phyloP scores from a whole-genome alignment of 2,113 vertebrate species.

The Prunella himalayana region DNA sequence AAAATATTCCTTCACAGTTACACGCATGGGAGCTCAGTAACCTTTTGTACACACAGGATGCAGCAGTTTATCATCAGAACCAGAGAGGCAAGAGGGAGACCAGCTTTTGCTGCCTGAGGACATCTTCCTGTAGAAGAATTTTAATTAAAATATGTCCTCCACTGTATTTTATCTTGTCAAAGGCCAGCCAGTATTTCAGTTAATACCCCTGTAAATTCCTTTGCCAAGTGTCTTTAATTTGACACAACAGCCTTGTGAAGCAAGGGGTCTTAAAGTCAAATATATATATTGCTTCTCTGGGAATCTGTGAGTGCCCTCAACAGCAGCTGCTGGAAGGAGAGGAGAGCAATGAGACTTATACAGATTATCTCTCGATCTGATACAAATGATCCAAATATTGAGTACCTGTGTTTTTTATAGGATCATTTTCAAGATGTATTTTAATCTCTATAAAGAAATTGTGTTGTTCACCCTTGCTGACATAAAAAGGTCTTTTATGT shows the following conservation, averaged over 20 bases:
- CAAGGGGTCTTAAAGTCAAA: not conserved
- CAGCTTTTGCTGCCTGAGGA: not conserved
- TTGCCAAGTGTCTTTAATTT: constrained; percentile 32
- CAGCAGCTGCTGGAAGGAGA: not conserved
- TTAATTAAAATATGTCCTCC: constrained; percentile 21
- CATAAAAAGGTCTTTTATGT: not conserved
- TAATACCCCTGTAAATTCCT: constrained; percentile 12
- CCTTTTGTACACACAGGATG: not conserved
- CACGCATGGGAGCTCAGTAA: not conserved
- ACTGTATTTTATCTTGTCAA: constrained; percentile 12
- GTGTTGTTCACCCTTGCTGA: not conserved
- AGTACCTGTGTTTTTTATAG: not conserved
- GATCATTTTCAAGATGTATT: not conserved
- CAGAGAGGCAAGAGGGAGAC: not conserved
- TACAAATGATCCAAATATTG: not conserved
- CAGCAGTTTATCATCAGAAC: not conserved
- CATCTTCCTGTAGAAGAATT: not conserved
- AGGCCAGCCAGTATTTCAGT: not conserved
- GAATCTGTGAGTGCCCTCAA: not conserved
- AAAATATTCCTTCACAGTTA: not conserved
- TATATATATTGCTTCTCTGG: not conserved
- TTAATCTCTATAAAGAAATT: not conserved
- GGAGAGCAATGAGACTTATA: not conserved
- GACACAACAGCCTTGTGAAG: not conserved
- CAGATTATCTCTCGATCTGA: not conserved